Evolutionary conservation across 1,140 invertebrate species (phyloP).

Genomic region (Telenomus remus): DNA sequence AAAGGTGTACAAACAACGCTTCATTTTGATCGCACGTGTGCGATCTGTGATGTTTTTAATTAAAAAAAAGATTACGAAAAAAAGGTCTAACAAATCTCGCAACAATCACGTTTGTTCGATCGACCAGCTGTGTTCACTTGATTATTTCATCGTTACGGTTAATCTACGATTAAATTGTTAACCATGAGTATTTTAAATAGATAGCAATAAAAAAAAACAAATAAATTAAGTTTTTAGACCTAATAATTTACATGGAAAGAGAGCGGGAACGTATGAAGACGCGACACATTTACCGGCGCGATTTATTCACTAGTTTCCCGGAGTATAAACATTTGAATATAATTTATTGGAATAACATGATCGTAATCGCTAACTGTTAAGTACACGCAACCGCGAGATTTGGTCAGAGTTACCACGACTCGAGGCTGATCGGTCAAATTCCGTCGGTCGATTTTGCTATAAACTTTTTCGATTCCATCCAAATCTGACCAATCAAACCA

Average conservation of each 20-base stretch:
- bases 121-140: constrained; percentile 24
- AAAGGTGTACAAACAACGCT: constrained; percentile 18
- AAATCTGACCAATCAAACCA: constrained; percentile 5
- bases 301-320: too few species aligned
- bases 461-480: not conserved
- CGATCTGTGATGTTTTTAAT: too few species aligned
- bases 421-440: not conserved
- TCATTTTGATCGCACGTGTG: constrained; percentile 6
- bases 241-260: constrained; percentile 32
- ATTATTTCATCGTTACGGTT: constrained; percentile 34
- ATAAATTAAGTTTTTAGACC: constrained; percentile 49
- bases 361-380: not conserved
- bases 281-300: not conserved
- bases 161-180: constrained; percentile 25
- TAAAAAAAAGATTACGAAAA: constrained; percentile 9
- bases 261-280: not conserved
- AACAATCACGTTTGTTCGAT: constrained; percentile 25
- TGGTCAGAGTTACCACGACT: constrained; percentile 6
- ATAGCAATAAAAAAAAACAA: constrained; percentile 19
- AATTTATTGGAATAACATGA: too few species aligned
- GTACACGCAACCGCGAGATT: constrained; percentile 9
- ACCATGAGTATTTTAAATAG: constrained; percentile 42
- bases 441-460: not conserved
- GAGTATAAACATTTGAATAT: too few species aligned
- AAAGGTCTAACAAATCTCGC: constrained; percentile 23